Evolutionary conservation across 2,113 vertebrate species (phyloP).

Genomic region (Kryptolebias marmoratus): DNA sequence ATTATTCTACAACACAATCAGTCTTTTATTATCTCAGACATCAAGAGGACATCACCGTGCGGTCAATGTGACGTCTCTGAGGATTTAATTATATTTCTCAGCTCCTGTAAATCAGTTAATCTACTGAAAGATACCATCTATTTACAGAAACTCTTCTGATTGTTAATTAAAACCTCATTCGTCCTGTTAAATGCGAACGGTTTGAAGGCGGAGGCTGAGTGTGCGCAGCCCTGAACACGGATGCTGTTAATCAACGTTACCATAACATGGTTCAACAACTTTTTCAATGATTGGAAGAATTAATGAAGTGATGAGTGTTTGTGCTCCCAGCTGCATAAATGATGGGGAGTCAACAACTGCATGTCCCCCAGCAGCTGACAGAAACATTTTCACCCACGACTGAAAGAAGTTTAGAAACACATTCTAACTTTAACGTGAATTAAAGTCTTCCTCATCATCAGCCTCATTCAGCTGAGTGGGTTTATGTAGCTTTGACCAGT

Average conservation of each 20-base stretch:
- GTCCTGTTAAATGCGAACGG: constrained; percentile 15
- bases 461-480: too few species aligned
- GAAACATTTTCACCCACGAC: too few species aligned
- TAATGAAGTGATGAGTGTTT: constrained; percentile 14
- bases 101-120: constrained; percentile 3
- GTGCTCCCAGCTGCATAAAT: neutral
- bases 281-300: constrained; percentile 28
- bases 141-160: neutral
- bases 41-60: neutral
- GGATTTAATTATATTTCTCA: neutral
- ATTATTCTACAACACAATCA: constrained; percentile 10
- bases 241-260: constrained; percentile 31
- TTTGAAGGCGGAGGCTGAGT: neutral
- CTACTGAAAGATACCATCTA: neutral
- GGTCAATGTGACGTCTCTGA: neutral
- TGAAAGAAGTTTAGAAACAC: too few species aligned
- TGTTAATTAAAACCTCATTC: constrained; percentile 24
- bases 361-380: neutral
- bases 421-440: too few species aligned
- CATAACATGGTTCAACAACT: neutral
- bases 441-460: too few species aligned
- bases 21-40: neutral
- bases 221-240: neutral
- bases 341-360: neutral
- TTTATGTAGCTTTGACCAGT: too few species aligned